Evolutionary conservation across 2,888 invertebrate genomes (phyloP), one percentile per base, ranked within the genome.

Genomic region (Phania funesta): DNA sequence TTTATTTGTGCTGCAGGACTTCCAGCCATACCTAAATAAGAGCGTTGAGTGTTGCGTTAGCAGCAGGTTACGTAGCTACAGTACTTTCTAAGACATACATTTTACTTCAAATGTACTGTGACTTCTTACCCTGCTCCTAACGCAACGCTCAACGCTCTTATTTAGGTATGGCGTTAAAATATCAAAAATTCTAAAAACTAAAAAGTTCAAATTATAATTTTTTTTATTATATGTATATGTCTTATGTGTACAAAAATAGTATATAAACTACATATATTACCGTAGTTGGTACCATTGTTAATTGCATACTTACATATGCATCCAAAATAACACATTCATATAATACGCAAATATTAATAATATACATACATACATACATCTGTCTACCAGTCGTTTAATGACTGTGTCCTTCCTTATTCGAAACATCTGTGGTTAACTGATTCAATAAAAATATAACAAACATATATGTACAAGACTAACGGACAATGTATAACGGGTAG

Each of bases 151-250:
- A n/a, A n/a, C n/a, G n/a, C n/a, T n/a, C n/a, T n/a, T n/a, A n/a
- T n/a, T n/a, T n/a, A n/a, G n/a, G n/a, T n/a, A n/a, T n/a, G n/a
- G n/a, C n/a, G n/a, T n/a, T 54, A 62, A 81, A 77, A 71, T 76
- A 38, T 46, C 24, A 73, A 62, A 73, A 74, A 56, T 74, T 78
- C 64, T 77, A 78, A 74, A 77, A 76, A 58, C 62, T 62, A 65
- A 50, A 82, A 82, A 80, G 81, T 82, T 82, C 81, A 82, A 82
- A 82, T 82, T 82, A 82, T 74, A 50, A 48, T 32, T 35, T 46
- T 58, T 58, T 24, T 60, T 56, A 50, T 56, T 54, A 50, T 58
- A 41, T 22, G 8, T 48, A 35, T 54, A 58, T 24, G 2, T n/a
- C n/a, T n/a, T n/a, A n/a, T n/a, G 65, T 38, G 24, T 44, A 65